Conservation (phyloP, 2,113 vertebrate genomes). For the Progne subis region DNA sequence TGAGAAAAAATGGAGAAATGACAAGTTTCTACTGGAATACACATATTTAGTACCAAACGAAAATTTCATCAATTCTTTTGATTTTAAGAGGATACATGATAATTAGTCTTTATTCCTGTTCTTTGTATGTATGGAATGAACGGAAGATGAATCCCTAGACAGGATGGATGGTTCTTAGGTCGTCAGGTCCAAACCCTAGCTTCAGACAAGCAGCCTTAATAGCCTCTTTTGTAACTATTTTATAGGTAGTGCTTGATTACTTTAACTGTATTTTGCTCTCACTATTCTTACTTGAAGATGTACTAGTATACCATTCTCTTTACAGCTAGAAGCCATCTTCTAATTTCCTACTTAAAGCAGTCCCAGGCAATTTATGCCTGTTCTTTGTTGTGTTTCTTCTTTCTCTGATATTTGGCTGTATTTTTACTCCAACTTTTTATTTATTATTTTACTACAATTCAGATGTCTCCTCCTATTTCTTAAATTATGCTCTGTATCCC, state of each 20-base stretch:
- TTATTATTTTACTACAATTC: not conserved
- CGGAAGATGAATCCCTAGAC: not conserved
- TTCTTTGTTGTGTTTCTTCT: not conserved
- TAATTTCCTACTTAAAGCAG: not conserved
- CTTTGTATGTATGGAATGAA: not conserved
- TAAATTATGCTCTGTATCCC: not conserved
- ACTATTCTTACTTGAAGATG: not conserved
- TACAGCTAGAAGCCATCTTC: not conserved
- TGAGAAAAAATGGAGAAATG: not conserved
- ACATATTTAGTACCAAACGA: not conserved
- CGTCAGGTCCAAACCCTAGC: not conserved
- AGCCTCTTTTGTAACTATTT: not conserved
- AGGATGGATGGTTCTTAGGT: not conserved
- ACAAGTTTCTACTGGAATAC: not conserved
- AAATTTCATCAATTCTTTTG: not conserved
- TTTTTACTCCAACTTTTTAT: not conserved
- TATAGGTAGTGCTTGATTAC: not conserved
- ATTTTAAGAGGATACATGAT: not conserved
- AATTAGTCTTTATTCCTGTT: not conserved
- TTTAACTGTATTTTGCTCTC: not conserved
- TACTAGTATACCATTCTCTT: not conserved
- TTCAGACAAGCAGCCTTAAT: not conserved
- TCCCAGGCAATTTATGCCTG: not conserved
- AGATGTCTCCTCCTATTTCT: not conserved
- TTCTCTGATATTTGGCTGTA: not conserved